phyloP scores from a whole-genome alignment of 2,888 invertebrate species.

The Epinotia demarniana region DNA sequence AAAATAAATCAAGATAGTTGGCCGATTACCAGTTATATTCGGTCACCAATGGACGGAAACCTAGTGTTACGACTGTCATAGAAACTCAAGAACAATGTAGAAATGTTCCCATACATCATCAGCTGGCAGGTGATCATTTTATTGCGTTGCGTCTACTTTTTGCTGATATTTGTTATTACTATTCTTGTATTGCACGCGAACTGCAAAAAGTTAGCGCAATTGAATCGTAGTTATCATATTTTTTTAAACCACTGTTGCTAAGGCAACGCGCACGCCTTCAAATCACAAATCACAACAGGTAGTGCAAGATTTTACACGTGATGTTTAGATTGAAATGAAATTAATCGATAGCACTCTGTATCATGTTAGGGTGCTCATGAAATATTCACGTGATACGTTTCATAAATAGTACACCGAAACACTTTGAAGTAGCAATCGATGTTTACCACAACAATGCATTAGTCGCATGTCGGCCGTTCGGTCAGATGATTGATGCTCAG shows the following conservation, averaged over 20 bases:
- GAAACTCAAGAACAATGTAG: constrained; percentile 69
- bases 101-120: constrained; percentile 80
- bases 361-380: constrained; percentile 25
- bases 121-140: constrained; percentile 77
- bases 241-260: constrained; percentile 68
- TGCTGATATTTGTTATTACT: constrained; percentile 17
- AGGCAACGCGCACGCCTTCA: constrained; percentile 67
- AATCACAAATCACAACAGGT: constrained; percentile 43
- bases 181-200: neutral
- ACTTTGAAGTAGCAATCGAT: constrained; percentile 42
- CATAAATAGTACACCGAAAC: constrained; percentile 34
- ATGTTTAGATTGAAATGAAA: neutral
- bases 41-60: constrained; percentile 52
- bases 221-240: constrained; percentile 53
- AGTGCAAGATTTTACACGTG: constrained; percentile 27
- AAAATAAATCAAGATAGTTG: neutral
- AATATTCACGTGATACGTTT: constrained; percentile 38
- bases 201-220: constrained; percentile 37
- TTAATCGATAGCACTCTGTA: constrained; percentile 24
- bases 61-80: constrained; percentile 52
- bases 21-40: constrained; percentile 41
- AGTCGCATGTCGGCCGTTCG: constrained; percentile 60
- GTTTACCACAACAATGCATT: constrained; percentile 54
- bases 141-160: constrained; percentile 30
- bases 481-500: constrained; percentile 68